Evolutionary conservation across 2,113 vertebrate species (phyloP).

Genomic region (Etheostoma cragini): DNA sequence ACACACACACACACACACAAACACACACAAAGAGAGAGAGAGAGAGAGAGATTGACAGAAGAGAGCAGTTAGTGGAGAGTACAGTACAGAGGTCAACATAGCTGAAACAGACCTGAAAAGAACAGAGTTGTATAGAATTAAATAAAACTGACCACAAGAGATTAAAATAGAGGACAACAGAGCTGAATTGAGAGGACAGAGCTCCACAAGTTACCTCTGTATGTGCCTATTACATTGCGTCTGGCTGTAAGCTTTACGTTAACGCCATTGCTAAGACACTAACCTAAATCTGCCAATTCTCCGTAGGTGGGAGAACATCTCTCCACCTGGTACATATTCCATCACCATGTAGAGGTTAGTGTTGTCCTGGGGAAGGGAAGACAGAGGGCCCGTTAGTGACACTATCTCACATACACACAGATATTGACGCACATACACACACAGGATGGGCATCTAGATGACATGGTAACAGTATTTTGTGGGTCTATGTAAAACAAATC

Average conservation of each 20-base stretch:
- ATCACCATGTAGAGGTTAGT: slow-evolving; percentile 96
- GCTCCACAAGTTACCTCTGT: background rate
- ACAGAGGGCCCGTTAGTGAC: slow-evolving; percentile 43
- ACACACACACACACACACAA: background rate
- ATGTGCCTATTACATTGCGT: background rate
- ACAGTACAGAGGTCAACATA: background rate
- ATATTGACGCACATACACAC: background rate
- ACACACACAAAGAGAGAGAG: background rate
- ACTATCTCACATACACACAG: slow-evolving; percentile 1
- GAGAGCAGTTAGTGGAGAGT: background rate
- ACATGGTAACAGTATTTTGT: background rate
- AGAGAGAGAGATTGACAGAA: background rate
- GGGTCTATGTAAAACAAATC: background rate
- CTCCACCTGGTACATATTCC: slow-evolving; percentile 93
- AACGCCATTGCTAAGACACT: slow-evolving; percentile 30
- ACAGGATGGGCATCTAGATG: background rate
- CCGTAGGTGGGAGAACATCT: slow-evolving; percentile 95
- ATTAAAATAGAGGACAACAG: background rate
- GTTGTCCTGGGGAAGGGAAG: slow-evolving; percentile 85
- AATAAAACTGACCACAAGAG: background rate
- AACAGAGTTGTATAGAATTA: background rate
- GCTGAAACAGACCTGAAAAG: background rate
- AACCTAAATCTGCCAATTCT: slow-evolving; percentile 93
- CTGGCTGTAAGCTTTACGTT: background rate
- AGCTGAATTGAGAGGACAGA: background rate